Evolutionary conservation across 2,888 invertebrate genomes (phyloP).

Genomic region (Pristionchus entomophagus): DNA sequence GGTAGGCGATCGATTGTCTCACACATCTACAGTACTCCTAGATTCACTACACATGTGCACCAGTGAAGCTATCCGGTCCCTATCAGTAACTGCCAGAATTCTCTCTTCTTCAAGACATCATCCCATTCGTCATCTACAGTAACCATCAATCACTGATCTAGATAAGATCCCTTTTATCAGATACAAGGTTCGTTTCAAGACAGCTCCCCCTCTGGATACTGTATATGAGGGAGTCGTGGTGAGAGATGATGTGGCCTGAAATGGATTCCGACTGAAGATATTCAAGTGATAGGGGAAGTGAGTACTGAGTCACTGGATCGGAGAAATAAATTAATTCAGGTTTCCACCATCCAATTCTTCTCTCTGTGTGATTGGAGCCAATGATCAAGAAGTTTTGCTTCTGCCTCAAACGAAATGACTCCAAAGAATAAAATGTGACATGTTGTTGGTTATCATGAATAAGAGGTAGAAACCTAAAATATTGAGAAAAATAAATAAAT

Average conservation of each 20-base stretch:
- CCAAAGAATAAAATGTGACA: no score
- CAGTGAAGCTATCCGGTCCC: background rate
- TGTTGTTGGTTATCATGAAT: no score
- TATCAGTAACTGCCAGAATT: background rate
- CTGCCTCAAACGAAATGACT: background rate
- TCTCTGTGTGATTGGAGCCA: slow-evolving; percentile 7
- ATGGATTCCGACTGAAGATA: slow-evolving; percentile 27
- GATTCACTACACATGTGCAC: background rate
- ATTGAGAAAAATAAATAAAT: no score
- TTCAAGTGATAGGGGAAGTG: slow-evolving; percentile 33
- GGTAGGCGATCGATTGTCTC: background rate
- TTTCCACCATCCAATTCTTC: slow-evolving; percentile 3
- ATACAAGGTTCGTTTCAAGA: background rate
- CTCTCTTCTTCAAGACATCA: slow-evolving; percentile 4
- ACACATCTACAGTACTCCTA: background rate
- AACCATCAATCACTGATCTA: background rate
- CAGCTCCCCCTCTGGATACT: background rate
- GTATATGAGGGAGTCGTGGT: slow-evolving; percentile 36
- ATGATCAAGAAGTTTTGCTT: slow-evolving; percentile 37
- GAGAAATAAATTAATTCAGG: background rate
- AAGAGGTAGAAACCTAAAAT: no score
- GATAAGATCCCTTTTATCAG: background rate
- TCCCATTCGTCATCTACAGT: slow-evolving; percentile 40
- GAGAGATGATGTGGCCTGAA: slow-evolving; percentile 23
- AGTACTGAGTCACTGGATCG: no score